These are phyloP conservation scores for Malaclemys terrapin DNA, from an alignment of 2,113 vertebrate genomes.

Conservation along the genomic window DNA sequence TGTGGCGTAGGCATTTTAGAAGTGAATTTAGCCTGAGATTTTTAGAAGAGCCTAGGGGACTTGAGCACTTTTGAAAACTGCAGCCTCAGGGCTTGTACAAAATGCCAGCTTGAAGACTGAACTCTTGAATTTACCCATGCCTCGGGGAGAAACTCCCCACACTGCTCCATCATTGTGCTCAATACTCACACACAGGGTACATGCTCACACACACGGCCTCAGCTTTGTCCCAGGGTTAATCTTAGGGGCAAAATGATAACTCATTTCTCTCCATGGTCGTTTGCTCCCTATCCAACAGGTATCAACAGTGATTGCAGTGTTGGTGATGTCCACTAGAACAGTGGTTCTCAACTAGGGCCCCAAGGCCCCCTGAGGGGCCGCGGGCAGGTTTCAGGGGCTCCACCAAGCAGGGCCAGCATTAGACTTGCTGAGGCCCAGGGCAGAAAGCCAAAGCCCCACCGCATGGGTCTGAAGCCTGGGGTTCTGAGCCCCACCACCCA, in stretches of 20 bases:
- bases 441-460: too few species aligned
- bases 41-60: background rate
- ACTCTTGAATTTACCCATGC: background rate
- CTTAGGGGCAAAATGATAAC: background rate
- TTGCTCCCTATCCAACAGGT: background rate
- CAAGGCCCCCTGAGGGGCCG: too few species aligned
- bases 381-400: too few species aligned
- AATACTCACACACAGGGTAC: background rate
- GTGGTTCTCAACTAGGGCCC: too few species aligned
- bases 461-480: too few species aligned
- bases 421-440: too few species aligned
- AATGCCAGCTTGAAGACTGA: rapidly evolving
- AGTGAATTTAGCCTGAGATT: background rate
- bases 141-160: background rate
- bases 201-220: background rate
- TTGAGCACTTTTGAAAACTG: background rate
- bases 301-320: background rate
- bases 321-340: background rate
- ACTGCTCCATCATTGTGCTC: background rate
- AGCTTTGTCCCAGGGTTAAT: background rate
- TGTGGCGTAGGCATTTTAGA: too few species aligned
- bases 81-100: background rate
- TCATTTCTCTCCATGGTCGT: background rate
- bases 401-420: too few species aligned
- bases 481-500: too few species aligned